phyloP scores from a whole-genome alignment of 1,140 invertebrate species.

The Lasaia peninsularis region DNA sequence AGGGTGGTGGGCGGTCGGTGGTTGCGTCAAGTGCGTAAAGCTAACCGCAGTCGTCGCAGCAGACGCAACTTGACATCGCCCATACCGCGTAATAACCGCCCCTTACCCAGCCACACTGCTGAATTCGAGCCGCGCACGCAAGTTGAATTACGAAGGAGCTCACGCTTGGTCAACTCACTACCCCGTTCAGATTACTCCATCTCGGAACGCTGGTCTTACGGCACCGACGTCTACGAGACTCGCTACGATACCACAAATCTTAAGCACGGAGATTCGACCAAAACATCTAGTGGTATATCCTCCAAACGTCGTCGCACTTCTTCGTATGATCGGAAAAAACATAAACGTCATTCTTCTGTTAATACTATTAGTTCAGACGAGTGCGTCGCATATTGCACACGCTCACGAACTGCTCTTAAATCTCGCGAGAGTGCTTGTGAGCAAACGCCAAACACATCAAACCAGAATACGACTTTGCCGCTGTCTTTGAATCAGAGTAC shows the following conservation, averaged over 20 bases:
- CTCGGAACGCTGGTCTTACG: conserved; percentile 70
- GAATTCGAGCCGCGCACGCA: conserved; percentile 43
- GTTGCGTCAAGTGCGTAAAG: conserved; percentile 63
- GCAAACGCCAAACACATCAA: conserved; percentile 43
- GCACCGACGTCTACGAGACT: conserved; percentile 69
- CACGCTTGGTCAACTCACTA: conserved; percentile 55
- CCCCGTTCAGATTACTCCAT: conserved; percentile 67
- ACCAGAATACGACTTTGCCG: conserved; percentile 31
- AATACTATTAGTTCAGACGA: conserved; percentile 47
- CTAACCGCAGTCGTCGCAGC: conserved; percentile 66
- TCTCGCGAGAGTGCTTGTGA: conserved; percentile 66
- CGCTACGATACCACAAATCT: conserved; percentile 57
- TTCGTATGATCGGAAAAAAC: conserved; percentile 67
- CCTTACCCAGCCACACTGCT: conserved; percentile 37
- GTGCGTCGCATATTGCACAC: conserved; percentile 68
- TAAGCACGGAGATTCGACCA: conserved; percentile 49
- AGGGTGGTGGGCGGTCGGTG: conserved; percentile 75
- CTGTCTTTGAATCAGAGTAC: conserved; percentile 35
- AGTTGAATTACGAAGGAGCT: conserved; percentile 59
- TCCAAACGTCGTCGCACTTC: conserved; percentile 54
- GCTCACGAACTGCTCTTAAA: conserved; percentile 71
- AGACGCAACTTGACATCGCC: conserved; percentile 58
- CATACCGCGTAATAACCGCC: conserved; percentile 49
- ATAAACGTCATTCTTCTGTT: conserved; percentile 45
- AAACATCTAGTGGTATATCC: conserved; percentile 33